Conservation (phyloP, 2,113 vertebrate genomes). For the Lepisosteus oculatus region DNA sequence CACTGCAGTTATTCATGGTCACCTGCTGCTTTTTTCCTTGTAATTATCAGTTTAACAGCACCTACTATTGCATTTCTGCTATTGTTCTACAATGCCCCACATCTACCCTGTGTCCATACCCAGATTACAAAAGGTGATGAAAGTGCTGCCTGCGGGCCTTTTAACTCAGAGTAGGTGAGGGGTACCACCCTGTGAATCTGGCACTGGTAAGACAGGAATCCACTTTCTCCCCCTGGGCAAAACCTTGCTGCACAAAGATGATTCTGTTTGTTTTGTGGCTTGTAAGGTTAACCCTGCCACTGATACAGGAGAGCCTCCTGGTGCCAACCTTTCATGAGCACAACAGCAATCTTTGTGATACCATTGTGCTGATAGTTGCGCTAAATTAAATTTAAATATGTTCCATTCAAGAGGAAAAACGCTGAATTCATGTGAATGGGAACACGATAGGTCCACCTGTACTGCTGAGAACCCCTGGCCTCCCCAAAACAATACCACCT, state of each 20-base stretch:
- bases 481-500: too few species aligned
- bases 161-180: conserved; percentile 21
- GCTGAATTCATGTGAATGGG: neutral
- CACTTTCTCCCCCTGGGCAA: conserved; percentile 5
- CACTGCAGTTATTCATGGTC: too few species aligned
- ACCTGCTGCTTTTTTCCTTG: too few species aligned
- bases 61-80: conserved; percentile 29
- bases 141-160: conserved; percentile 21
- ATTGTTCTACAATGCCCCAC: conserved; percentile 33
- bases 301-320: conserved; percentile 6
- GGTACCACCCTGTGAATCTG: conserved; percentile 28
- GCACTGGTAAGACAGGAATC: conserved; percentile 36
- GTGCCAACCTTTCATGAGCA: conserved; percentile 15
- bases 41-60: neutral
- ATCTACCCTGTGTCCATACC: conserved; percentile 43
- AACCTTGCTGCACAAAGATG: conserved; percentile 32
- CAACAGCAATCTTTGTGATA: conserved; percentile 23
- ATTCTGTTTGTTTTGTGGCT: conserved; percentile 30
- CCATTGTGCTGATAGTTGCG: conserved; percentile 39
- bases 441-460: conserved; percentile 24
- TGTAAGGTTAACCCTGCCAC: neutral
- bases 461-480: neutral
- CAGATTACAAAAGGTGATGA: conserved; percentile 42
- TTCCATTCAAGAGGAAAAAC: conserved; percentile 17
- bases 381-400: conserved; percentile 35